Base-by-base conservation (phyloP, 2,888 invertebrate species). In the Harpagoxenus sublaevis region DNA sequence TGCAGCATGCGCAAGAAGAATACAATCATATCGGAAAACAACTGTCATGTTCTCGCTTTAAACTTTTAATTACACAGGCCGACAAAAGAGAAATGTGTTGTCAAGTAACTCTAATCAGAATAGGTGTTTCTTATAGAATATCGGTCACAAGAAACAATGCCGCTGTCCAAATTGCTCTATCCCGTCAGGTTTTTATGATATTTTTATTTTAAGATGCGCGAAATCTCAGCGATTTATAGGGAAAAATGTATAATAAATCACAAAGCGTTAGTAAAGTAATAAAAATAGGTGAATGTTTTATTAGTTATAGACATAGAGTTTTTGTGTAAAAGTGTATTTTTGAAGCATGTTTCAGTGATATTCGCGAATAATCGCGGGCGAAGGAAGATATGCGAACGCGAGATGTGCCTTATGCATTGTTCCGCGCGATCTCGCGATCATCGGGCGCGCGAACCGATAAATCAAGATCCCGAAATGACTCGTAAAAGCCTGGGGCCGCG, bases 391-490 rank as follows among this genome's bases (percentile, higher is more conserved):
- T n/a, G 53, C 60, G 35, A 42, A 18, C 28, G 39, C 39, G 48
- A 60, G n/a, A 28, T 57, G 18, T 18, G 71, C 60, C 35, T 51
- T 84, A 70, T 83, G 53, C 51, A 71, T 75, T 70, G 73, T 86
- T 85, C 77, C 65, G 57, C 63, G 68, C 83, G 60, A 65, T 66
- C 35, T 71, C 60, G 62, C 35, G 66, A 68, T 68, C 28, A 42
- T 45, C 70, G 51, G 71, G 55, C 79, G 84, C 77, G 87, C 78
- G 12, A 15, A 57, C 77, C 90, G 90, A 93, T 92, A 91, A 93
- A 93, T 92, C 92, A 89, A 31, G 90, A 89, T 87, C 85, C 85
- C 89, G 87, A 92, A 91, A 91, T 91, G 91, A 91, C 84, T 89
- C 89, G 91, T 92, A 92, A 93, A 91, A 90, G 35, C 35, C 35